Evolutionary conservation across 2,888 invertebrate genomes (phyloP).

Genomic region (Chymomyza amoena): DNA sequence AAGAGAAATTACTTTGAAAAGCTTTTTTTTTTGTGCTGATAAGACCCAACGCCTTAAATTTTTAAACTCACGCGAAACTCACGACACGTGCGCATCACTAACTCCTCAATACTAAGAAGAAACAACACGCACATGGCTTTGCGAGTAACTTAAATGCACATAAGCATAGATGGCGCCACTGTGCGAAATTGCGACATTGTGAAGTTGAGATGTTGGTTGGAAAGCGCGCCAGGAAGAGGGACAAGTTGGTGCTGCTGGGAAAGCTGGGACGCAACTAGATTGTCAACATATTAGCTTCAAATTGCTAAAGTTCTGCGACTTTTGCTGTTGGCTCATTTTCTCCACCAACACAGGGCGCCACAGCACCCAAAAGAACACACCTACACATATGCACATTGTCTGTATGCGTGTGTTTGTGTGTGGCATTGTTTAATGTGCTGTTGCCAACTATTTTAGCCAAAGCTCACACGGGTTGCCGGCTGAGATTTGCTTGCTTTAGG

Average conservation of each 20-base stretch:
- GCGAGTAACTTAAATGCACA: constrained; percentile 66
- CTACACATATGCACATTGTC: neutral
- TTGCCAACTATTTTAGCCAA: constrained; percentile 75
- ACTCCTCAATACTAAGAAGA: neutral
- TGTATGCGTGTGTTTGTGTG: constrained; percentile 22
- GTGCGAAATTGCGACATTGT: constrained; percentile 16
- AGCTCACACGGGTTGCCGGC: constrained; percentile 63
- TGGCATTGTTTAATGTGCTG: constrained; percentile 71
- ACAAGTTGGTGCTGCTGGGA: neutral
- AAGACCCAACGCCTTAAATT: neutral
- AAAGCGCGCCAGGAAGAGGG: neutral
- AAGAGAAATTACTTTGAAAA: no score
- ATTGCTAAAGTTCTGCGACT: constrained; percentile 73
- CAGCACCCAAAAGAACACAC: neutral
- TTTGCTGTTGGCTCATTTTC: constrained; percentile 66
- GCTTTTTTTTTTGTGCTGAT: no score
- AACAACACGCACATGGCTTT: constrained; percentile 35
- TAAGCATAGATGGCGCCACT: constrained; percentile 64
- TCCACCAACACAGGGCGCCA: constrained; percentile 10
- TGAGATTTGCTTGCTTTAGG: constrained; percentile 68
- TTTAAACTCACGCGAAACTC: neutral
- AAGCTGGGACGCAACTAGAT: constrained; percentile 33
- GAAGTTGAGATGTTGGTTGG: neutral
- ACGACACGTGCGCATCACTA: constrained; percentile 37
- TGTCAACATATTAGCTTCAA: constrained; percentile 74